Evolutionary conservation across 2,888 invertebrate species (phyloP), one percentile per base, ranked within the genome.

Genomic region (Candidula unifasciata): DNA sequence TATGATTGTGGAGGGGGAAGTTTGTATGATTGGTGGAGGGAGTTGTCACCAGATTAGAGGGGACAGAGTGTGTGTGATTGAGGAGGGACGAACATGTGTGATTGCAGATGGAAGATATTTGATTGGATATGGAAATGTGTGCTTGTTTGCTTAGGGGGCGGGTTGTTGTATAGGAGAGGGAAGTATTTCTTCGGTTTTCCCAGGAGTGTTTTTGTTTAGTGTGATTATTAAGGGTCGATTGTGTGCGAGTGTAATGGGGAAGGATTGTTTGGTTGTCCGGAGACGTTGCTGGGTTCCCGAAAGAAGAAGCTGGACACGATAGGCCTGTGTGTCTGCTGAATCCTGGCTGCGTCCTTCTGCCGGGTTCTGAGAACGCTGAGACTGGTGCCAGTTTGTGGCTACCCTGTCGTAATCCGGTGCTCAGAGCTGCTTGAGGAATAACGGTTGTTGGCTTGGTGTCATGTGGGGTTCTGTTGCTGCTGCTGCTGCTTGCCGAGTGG

Each of bases 391-490:
- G 74, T 68, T 80, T 77, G 5, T 79, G 78, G 69, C 80, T 60
- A 18, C 16, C 16, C 21, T 52, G 66, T 0, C 68, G 33, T 8
- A 60, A 24, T 5, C 44, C 66, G 44, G 80, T 71, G 52, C 71
- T 79, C 5, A 64, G n/a, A 33, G 52, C 18, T 30, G 44, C 52
- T 44, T 21, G n/a, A 18, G 69, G 30, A 21, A 60, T 68, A 30
- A 86, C 81, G 2, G 71, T 66, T 33, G 71, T 66, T 33, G 85
- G 54, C 37, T 85, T 86, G 1, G 83, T 82, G 8, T 13, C 44
- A 44, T 44, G 44, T 44, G 44, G 8, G 44, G 44, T 44, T n/a
- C 85, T 86, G 10, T 79, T 81, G n/a, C 71, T 83, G n/a, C 74
- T 27, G n/a, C 83, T 57, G 13, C 16, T n/a, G 6, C n/a, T n/a